Percentiles rank a stretch among this genome's conserved stretches.
Evolutionary conservation across 1,140 invertebrate species (phyloP).

Genomic region (Diorhabda carinulata): DNA sequence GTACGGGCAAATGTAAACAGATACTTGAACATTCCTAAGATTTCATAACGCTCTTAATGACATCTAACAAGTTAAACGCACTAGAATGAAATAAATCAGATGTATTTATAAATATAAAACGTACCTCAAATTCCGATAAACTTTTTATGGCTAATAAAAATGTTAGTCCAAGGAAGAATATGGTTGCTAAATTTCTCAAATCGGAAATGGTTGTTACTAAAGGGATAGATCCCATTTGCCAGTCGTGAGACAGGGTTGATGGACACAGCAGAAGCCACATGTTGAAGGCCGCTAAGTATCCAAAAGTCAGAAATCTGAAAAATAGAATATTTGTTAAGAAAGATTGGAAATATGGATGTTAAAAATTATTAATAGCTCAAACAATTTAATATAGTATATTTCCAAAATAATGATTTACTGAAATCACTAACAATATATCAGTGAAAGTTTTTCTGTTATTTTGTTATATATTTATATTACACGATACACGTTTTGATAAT

Average conservation of each 20-base stretch:
- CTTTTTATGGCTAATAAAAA: conserved; percentile 58
- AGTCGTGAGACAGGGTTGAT: conserved; percentile 73
- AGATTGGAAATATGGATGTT: neutral
- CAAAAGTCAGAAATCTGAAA: conserved; percentile 68
- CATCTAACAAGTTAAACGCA: neutral
- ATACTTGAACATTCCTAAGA: neutral
- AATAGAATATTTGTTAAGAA: conserved; percentile 4
- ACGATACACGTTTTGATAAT: too few species aligned
- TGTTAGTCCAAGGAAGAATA: conserved; percentile 61
- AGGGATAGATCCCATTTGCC: conserved; percentile 84
- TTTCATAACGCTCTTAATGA: neutral
- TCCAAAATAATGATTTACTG: too few species aligned
- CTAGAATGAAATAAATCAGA: neutral
- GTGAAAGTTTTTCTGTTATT: too few species aligned
- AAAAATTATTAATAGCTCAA: too few species aligned
- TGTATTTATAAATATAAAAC: conserved; percentile 13
- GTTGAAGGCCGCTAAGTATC: conserved; percentile 76
- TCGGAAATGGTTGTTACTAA: conserved; percentile 67
- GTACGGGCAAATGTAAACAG: neutral
- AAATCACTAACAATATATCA: too few species aligned
- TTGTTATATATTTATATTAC: too few species aligned
- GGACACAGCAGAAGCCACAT: conserved; percentile 77
- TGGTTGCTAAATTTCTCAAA: conserved; percentile 66
- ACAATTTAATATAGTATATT: too few species aligned
- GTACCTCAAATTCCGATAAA: conserved; percentile 65